Evolutionary conservation across 2,888 invertebrate genomes (phyloP).

Genomic region (Lepidonotus clava): DNA sequence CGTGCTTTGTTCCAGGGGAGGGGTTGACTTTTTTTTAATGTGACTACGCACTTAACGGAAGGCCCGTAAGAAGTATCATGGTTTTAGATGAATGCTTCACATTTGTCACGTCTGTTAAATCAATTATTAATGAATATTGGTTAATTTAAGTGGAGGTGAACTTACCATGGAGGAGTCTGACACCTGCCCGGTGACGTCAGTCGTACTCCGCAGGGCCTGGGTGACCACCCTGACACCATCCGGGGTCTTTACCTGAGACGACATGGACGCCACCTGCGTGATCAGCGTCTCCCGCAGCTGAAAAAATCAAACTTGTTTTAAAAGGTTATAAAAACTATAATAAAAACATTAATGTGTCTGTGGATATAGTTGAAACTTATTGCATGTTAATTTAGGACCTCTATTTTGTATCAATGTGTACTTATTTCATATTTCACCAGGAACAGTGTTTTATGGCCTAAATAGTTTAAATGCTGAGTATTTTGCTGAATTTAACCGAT

Average conservation of each 20-base stretch:
- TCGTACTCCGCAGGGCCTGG: neutral
- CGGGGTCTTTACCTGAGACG: neutral
- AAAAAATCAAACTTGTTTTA: too few relatives aligned
- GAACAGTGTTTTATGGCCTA: too few relatives aligned
- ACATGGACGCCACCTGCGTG: constrained; percentile 14
- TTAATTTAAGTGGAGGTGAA: neutral
- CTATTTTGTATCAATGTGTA: too few relatives aligned
- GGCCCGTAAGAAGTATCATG: too few relatives aligned
- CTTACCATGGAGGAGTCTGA: neutral
- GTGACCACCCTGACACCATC: constrained; percentile 24
- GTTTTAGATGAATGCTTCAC: neutral
- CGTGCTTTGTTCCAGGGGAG: too few relatives aligned
- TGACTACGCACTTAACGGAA: too few relatives aligned
- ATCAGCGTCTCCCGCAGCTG: constrained; percentile 11
- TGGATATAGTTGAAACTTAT: neutral
- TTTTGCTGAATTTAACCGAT: too few relatives aligned
- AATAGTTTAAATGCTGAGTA: too few relatives aligned
- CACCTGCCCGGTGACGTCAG: neutral
- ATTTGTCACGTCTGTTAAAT: neutral
- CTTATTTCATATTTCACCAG: too few relatives aligned
- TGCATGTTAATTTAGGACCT: too few relatives aligned
- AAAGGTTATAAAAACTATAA: neutral
- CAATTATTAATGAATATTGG: neutral
- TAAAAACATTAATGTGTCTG: neutral
- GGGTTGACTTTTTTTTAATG: too few relatives aligned